A percentile compares a stretch with the other conserved stretches of the same genome.
phyloP scores from a whole-genome alignment of 2,797 vertebrate genomes.

The Cercopithecus hamlyni region DNA sequence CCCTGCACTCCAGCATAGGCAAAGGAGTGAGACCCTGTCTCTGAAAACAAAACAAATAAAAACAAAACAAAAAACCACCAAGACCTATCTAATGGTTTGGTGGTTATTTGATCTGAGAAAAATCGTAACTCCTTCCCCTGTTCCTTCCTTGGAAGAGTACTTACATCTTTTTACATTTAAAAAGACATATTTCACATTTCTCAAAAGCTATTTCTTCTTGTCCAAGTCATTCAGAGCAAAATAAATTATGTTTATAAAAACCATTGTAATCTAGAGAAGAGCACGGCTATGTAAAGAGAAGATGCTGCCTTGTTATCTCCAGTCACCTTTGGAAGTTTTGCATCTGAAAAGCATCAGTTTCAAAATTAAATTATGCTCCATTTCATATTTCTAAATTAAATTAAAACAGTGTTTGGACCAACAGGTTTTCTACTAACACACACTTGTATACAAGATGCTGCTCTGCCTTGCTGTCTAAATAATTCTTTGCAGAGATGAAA shows the following conservation, averaged over 20 bases:
- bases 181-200: constrained; percentile 32
- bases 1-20: not conserved
- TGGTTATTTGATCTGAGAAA: constrained; percentile 3
- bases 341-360: constrained; percentile 76
- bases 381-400: constrained; percentile 68
- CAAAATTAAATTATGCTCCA: constrained; percentile 74
- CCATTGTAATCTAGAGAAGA: constrained; percentile 15
- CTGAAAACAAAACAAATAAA: not conserved
- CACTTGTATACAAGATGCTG: constrained; percentile 64
- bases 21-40: not conserved
- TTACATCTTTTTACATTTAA: not conserved
- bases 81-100: not conserved
- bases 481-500: constrained; percentile 70
- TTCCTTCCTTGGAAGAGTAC: not conserved
- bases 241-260: constrained; percentile 50
- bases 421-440: constrained; percentile 71
- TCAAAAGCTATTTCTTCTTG: constrained; percentile 39
- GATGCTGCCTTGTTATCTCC: constrained; percentile 49
- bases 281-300: not conserved
- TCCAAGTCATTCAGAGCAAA: constrained; percentile 27
- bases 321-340: constrained; percentile 75
- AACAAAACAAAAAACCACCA: not conserved
- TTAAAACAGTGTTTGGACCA: constrained; percentile 75
- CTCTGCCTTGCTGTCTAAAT: constrained; percentile 65
- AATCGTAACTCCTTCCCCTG: not conserved